Evolutionary conservation across 2,888 invertebrate genomes (phyloP), one percentile per base, ranked within the genome.

Genomic region (Megastigmus dorsalis): DNA sequence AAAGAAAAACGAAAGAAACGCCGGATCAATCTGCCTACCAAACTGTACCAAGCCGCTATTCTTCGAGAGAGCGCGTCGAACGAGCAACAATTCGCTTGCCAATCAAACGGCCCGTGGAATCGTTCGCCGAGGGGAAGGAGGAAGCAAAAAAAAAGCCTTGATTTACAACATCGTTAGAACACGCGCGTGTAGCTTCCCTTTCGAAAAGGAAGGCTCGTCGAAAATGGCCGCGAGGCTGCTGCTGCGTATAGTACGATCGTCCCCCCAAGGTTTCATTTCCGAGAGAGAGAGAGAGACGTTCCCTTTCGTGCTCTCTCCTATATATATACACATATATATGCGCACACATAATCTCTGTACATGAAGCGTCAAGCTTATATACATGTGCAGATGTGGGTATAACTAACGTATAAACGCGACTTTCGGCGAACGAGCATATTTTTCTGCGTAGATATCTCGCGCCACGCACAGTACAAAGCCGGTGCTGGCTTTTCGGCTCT

Each of bases 281-380:
- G 68, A 48, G 57, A 68, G 57, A 48, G 57, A 68, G 57, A 45
- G 68, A n/a, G n/a, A n/a, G 55, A 41, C 54, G 48, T 50, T 52
- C 52, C 57, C 60, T 69, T 52, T 68, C 50, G 50, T 38, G 20
- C 48, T 18, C 48, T n/a, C n/a, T 4, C 15, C 1, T 26, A 9
- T 45, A 7, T 15, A 38, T n/a, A 13, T 26, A 13, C 28, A 52
- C 26, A 1, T 18, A 28, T 18, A 36, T 5, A 18, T n/a, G 5
- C 36, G 18, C 18, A 18, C 10, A 43, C 7, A n/a, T n/a, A n/a
- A n/a, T n/a, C n/a, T n/a, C n/a, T n/a, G n/a, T n/a, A n/a, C n/a
- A n/a, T n/a, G n/a, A n/a, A n/a, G n/a, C n/a, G n/a, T n/a, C n/a
- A n/a, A n/a, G n/a, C n/a, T n/a, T n/a, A n/a, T n/a, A n/a, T n/a